Evolutionary conservation across 2,888 invertebrate species (phyloP), one percentile per base, ranked within the genome.

Genomic region (Panorpa germanica): DNA sequence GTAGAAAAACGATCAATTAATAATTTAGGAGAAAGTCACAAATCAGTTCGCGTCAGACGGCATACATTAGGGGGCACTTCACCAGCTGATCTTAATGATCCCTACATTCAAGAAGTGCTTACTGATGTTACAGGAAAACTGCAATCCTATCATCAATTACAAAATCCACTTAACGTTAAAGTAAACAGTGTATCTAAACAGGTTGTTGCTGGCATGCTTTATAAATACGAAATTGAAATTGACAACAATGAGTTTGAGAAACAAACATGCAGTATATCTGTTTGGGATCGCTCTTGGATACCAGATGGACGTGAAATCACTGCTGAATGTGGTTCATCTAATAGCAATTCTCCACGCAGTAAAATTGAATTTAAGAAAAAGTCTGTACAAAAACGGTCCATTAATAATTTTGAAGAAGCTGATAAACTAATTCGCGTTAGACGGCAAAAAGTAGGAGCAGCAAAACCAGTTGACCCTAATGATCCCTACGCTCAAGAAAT

Each of bases 281-380:
- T 65, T 27, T 66, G 61, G 65, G 53, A 59, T 20, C 55, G 52
- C 19, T 59, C 63, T 5, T 69, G 69, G 68, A 22, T 59, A 13
- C 34, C 32, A 2, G 51, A 53, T 28, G 45, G 53, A 20, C 48
- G 53, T 32, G 41, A 49, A 24, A 50, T 59, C 2, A 39, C 43
- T 16, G 56, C 60, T 38, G 40, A 44, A 18, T 49, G 43, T 28
- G 42, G 42, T 9, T 31, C 39, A 28, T 37, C 14, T n/a, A n/a
- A n/a, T n/a, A n/a, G n/a, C n/a, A n/a, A n/a, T n/a, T n/a, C n/a
- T 27, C 18, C 8, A 16, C 12, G 16, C 4, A 13, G 4, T 27
- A 8, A 4, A 15, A 20, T n/a, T 29, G 4, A 36, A 41, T 4
- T 34, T 29, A 13, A 13, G 15, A 15, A 17, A 13, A 4, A 4